These are phyloP conservation scores for Podarcis muralis DNA, from an alignment of 2,113 vertebrate genomes.

Conservation along the genomic window DNA sequence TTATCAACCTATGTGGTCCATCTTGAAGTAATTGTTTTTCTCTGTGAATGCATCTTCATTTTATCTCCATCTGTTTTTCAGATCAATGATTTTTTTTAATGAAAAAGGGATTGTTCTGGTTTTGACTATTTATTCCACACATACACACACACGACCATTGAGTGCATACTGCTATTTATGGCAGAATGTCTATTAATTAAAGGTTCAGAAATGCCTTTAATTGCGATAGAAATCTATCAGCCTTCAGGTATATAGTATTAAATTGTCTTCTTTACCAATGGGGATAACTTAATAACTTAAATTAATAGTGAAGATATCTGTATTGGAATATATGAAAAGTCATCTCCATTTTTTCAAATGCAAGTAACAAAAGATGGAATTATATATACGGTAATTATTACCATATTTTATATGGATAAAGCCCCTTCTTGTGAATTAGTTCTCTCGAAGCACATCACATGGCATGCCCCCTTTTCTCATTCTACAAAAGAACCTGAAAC, in stretches of 20 bases:
- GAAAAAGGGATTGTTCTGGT: neutral
- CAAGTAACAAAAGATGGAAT: neutral
- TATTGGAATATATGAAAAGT: neutral
- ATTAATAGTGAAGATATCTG: neutral
- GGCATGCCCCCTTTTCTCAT: neutral
- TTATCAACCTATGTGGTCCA: slow-evolving; percentile 72
- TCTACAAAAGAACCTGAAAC: neutral
- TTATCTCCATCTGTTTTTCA: slow-evolving; percentile 55
- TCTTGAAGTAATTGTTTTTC: slow-evolving; percentile 72
- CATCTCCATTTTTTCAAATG: neutral
- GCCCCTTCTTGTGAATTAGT: neutral
- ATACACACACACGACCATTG: neutral
- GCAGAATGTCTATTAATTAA: neutral
- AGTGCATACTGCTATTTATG: neutral
- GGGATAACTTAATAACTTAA: rapidly evolving
- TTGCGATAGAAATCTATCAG: neutral
- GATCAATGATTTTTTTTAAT: slow-evolving; percentile 8
- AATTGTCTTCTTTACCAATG: neutral
- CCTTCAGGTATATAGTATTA: neutral
- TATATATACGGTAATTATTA: neutral
- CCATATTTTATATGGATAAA: neutral
- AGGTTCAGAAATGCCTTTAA: neutral
- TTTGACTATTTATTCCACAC: neutral
- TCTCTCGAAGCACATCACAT: neutral
- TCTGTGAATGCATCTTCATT: slow-evolving; percentile 46